Conservation (phyloP, 2,113 vertebrate species). For the Redunca redunca region DNA sequence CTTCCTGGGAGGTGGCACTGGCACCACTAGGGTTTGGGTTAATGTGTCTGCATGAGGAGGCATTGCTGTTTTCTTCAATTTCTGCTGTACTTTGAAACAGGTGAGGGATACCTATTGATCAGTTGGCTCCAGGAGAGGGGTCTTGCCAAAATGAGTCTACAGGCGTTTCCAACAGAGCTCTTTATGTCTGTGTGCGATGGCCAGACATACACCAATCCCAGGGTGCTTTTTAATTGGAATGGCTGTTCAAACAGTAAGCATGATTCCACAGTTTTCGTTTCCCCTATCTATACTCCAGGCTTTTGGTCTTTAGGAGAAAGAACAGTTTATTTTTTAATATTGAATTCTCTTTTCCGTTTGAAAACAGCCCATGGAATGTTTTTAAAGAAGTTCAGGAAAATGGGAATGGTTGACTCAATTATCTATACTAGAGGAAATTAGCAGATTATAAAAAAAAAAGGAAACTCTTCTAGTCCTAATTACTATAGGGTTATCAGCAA, state of each 20-base stretch:
- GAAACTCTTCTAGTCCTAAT: not conserved
- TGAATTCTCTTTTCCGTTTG: constrained; percentile 36
- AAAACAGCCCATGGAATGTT: constrained; percentile 9
- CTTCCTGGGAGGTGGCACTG: not conserved
- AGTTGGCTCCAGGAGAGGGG: not conserved
- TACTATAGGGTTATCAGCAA: not conserved
- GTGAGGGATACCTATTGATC: constrained; percentile 29
- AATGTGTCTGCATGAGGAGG: constrained; percentile 11
- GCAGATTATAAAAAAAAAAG: constrained; percentile 19
- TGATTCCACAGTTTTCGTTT: constrained; percentile 31
- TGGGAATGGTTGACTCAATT: constrained; percentile 18
- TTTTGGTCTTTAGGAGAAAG: constrained; percentile 50
- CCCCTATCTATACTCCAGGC: not conserved
- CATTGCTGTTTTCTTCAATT: not conserved
- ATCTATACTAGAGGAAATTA: not conserved
- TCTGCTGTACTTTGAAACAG: not conserved
- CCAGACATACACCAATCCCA: not conserved
- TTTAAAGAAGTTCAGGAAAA: constrained; percentile 21
- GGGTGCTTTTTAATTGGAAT: constrained; percentile 61
- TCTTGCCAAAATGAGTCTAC: constrained; percentile 28
- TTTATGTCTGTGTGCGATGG: not conserved
- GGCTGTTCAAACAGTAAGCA: constrained; percentile 25
- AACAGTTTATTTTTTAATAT: constrained; percentile 41
- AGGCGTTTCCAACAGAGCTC: not conserved
- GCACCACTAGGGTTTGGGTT: not conserved